A percentile compares a stretch with the other conserved stretches of the same genome.
phyloP scores from a whole-genome alignment of 2,113 vertebrate genomes.

The Macheiramphus alcinus region DNA sequence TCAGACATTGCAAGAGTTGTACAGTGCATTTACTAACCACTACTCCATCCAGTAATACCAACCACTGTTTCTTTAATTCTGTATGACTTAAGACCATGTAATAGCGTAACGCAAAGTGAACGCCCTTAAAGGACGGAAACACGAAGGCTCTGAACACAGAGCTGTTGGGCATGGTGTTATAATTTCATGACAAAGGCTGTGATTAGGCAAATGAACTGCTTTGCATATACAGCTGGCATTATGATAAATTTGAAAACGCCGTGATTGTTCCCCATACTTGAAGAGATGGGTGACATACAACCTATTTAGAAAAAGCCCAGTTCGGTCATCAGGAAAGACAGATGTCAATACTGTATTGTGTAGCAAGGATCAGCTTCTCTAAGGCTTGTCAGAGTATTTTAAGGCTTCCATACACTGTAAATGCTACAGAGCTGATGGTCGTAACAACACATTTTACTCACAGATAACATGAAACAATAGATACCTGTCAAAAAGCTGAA shows the following conservation, averaged over 20 bases:
- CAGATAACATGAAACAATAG: background rate
- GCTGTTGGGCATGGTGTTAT: rapidly evolving
- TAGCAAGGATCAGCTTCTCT: background rate
- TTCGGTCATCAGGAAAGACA: background rate
- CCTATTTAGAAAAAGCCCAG: background rate
- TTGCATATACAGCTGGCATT: background rate
- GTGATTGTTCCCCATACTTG: background rate
- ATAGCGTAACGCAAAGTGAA: background rate
- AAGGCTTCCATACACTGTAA: background rate
- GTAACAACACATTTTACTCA: background rate
- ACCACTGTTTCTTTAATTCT: background rate
- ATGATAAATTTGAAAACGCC: background rate
- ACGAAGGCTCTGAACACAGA: background rate
- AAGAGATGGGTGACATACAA: background rate
- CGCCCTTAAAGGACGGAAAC: background rate
- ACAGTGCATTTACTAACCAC: rapidly evolving
- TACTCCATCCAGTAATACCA: background rate
- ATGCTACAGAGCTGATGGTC: background rate
- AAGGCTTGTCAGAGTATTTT: rapidly evolving
- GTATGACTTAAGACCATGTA: rapidly evolving
- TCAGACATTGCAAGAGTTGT: background rate
- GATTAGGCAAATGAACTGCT: background rate
- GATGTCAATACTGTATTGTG: background rate
- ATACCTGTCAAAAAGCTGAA: background rate
- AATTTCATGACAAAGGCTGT: background rate